phyloP scores from a whole-genome alignment of 2,888 invertebrate species.

The Lomographa bimaculata region DNA sequence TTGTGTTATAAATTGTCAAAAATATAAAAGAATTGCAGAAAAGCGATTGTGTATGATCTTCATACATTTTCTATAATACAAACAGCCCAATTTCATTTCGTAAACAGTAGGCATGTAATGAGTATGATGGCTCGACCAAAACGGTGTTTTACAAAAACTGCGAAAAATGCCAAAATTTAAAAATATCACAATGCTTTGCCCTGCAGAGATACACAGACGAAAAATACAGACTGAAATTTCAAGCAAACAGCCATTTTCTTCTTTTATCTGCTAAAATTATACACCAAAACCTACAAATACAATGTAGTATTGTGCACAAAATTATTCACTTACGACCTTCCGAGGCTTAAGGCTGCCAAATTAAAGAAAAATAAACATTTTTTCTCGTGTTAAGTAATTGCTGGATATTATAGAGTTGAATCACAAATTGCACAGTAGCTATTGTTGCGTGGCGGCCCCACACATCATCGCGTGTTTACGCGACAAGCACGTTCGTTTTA shows the following conservation, averaged over 20 bases:
- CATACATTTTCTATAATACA: too few relatives aligned
- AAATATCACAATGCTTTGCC: too few relatives aligned
- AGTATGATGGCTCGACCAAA: too few relatives aligned
- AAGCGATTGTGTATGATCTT: too few relatives aligned
- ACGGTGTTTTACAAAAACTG: too few relatives aligned
- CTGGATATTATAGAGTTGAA: constrained; percentile 68
- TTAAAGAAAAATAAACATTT: constrained; percentile 48
- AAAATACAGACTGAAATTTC: neutral
- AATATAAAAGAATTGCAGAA: too few relatives aligned
- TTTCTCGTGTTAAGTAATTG: constrained; percentile 56
- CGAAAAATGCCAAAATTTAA: too few relatives aligned
- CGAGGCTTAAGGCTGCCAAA: constrained; percentile 41
- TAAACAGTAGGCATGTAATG: too few relatives aligned
- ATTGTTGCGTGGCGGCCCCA: constrained; percentile 75
- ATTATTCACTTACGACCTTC: constrained; percentile 7
- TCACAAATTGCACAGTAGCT: constrained; percentile 77
- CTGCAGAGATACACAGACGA: too few relatives aligned
- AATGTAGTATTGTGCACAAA: constrained; percentile 11
- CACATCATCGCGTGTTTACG: constrained; percentile 76
- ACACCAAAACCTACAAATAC: constrained; percentile 8
- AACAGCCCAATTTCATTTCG: too few relatives aligned
- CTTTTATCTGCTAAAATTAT: constrained; percentile 8
- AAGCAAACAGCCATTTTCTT: constrained; percentile 2
- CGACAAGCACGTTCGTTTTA: constrained; percentile 76
- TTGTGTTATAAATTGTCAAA: too few relatives aligned